These are phyloP conservation scores for Myodes glareolus DNA, from an alignment of 2,113 vertebrate genomes.

Conservation along the genomic window DNA sequence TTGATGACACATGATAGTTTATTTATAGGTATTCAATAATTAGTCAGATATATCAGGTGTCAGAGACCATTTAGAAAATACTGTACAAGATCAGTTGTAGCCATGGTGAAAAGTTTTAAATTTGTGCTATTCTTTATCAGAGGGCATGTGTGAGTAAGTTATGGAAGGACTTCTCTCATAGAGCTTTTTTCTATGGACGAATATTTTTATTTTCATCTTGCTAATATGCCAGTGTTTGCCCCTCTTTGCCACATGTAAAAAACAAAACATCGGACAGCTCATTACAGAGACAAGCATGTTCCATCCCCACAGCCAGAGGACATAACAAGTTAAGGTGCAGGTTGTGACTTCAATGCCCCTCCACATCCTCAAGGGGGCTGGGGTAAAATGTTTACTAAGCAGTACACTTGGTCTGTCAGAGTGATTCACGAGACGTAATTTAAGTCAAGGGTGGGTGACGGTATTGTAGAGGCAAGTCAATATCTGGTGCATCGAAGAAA, in stretches of 20 bases:
- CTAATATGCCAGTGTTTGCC: constrained; percentile 76
- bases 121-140: constrained; percentile 61
- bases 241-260: constrained; percentile 84
- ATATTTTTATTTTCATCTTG: constrained; percentile 70
- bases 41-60: not conserved
- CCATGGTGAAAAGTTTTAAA: constrained; percentile 64
- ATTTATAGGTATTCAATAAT: not conserved
- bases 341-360: constrained; percentile 81
- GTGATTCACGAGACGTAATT: constrained; percentile 82
- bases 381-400: constrained; percentile 86
- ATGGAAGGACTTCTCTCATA: constrained; percentile 42
- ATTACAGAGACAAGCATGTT: constrained; percentile 85
- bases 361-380: constrained; percentile 82
- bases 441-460: constrained; percentile 82
- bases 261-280: constrained; percentile 85
- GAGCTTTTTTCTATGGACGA: constrained; percentile 54
- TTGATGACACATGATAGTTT: not conserved
- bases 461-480: constrained; percentile 82
- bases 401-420: constrained; percentile 81
- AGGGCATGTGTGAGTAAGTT: constrained; percentile 68
- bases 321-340: constrained; percentile 82
- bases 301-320: constrained; percentile 78
- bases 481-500: constrained; percentile 80
- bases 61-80: constrained; percentile 13
- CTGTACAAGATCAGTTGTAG: constrained; percentile 17